These are phyloP conservation scores for Pimpla rufipes DNA, from an alignment of 2,888 invertebrate species.

Conservation along the genomic window DNA sequence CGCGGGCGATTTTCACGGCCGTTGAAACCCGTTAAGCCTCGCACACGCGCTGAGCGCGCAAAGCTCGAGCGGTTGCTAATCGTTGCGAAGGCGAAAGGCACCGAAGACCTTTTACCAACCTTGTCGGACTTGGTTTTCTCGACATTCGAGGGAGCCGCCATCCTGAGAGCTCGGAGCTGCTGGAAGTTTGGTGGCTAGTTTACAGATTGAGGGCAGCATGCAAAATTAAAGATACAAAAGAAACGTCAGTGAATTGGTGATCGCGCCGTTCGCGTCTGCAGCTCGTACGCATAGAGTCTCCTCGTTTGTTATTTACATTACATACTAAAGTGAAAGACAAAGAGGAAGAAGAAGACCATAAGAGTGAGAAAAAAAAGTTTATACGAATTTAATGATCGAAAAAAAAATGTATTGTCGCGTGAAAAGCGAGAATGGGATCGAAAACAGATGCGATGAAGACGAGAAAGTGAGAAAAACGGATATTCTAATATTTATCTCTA, in stretches of 20 bases:
- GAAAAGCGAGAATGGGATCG: conserved; percentile 22
- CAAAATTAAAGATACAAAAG: conserved; percentile 81
- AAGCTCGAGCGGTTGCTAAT: conserved; percentile 30
- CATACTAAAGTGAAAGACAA: conserved; percentile 55
- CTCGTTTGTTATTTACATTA: conserved; percentile 66
- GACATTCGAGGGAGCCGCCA: conserved; percentile 94
- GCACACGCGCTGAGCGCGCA: not conserved
- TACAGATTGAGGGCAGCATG: conserved; percentile 82
- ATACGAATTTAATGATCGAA: conserved; percentile 40
- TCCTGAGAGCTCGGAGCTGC: conserved; percentile 92
- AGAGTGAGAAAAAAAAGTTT: not conserved
- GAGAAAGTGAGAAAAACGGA: conserved; percentile 6
- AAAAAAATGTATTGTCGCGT: conserved; percentile 48
- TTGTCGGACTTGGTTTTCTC: conserved; percentile 94
- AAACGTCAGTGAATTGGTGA: conserved; percentile 68
- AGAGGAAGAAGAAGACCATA: not conserved
- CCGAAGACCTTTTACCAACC: conserved; percentile 87
- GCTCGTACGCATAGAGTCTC: conserved; percentile 21
- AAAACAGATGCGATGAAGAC: not conserved
- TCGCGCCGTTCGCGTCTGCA: conserved; percentile 25
- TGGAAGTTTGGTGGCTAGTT: conserved; percentile 91
- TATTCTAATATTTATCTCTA: conserved; percentile 27
- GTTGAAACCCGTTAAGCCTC: conserved; percentile 1
- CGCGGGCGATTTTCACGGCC: not conserved
- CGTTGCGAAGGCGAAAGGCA: conserved; percentile 25